Evolutionary conservation across 2,797 vertebrate species (phyloP).

Genomic region (Sebastes alutus): DNA sequence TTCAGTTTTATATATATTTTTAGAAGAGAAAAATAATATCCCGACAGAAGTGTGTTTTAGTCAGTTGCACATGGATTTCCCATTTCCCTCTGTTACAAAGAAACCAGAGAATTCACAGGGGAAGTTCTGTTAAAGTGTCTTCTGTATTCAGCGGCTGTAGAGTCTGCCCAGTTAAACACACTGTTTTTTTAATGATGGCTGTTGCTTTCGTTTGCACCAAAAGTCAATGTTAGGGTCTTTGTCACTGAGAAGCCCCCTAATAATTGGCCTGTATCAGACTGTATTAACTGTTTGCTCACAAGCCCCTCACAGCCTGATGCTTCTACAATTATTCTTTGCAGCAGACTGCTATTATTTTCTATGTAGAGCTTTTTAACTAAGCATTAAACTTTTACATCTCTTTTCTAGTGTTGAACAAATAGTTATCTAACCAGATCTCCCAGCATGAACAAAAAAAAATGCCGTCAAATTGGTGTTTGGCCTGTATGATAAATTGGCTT

Average conservation of each 20-base stretch:
- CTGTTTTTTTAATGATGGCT: not conserved
- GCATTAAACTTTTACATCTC: not conserved
- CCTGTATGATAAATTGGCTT: constrained; percentile 22
- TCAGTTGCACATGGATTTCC: constrained; percentile 29
- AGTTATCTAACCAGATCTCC: constrained; percentile 11
- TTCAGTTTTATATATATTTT: constrained; percentile 18
- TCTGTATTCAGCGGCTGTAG: constrained; percentile 4
- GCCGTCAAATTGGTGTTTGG: constrained; percentile 6
- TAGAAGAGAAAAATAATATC: not conserved
- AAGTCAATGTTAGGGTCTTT: constrained; percentile 22
- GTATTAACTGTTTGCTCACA: not conserved
- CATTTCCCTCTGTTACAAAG: constrained; percentile 51
- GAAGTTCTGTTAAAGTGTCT: constrained; percentile 33
- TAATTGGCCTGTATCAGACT: constrained; percentile 16
- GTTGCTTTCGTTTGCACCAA: not conserved
- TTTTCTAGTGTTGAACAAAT: constrained; percentile 2
- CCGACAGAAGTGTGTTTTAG: constrained; percentile 8
- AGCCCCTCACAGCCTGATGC: not conserved
- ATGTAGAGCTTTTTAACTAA: not conserved
- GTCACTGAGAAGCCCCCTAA: constrained; percentile 14
- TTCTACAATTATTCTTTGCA: not conserved
- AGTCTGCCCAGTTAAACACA: not conserved
- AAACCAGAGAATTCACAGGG: constrained; percentile 61
- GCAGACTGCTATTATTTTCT: not conserved
- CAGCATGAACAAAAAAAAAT: not conserved